A percentile compares a stretch with the other conserved stretches of the same genome.
Evolutionary conservation across 2,888 invertebrate genomes (phyloP).

Genomic region (Spialia ferax): DNA sequence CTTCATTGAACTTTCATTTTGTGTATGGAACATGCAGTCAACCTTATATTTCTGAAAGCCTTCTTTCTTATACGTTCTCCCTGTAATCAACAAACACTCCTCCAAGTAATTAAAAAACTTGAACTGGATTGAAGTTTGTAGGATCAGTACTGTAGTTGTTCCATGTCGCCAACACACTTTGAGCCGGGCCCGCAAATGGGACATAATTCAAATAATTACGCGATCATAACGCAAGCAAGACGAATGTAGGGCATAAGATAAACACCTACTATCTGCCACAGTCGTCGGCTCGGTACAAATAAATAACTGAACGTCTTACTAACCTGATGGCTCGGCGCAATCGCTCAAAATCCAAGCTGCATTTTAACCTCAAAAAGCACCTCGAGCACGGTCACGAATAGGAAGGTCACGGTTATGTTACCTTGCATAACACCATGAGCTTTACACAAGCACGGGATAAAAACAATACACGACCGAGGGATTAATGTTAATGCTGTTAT

Average conservation of each 20-base stretch:
- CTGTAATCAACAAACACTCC: background rate
- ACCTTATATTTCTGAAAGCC: constrained; percentile 1
- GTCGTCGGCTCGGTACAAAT: constrained; percentile 61
- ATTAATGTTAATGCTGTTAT: constrained; percentile 82
- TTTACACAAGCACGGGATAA: constrained; percentile 68
- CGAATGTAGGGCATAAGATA: constrained; percentile 73
- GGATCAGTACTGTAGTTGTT: constrained; percentile 7
- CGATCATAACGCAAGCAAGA: constrained; percentile 48
- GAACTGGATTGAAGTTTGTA: constrained; percentile 8
- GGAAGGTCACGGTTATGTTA: constrained; percentile 84
- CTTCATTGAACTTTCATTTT: constrained; percentile 32
- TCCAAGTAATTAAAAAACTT: background rate
- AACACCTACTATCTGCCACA: constrained; percentile 62
- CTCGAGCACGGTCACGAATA: constrained; percentile 77
- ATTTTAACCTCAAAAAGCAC: constrained; percentile 85
- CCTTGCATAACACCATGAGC: constrained; percentile 81
- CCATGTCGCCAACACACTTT: constrained; percentile 5
- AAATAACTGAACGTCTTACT: constrained; percentile 72
- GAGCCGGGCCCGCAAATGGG: constrained; percentile 32
- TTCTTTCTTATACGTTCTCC: background rate
- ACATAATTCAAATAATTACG: constrained; percentile 25
- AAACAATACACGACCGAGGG: constrained; percentile 78
- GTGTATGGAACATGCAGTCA: constrained; percentile 24
- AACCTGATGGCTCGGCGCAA: constrained; percentile 84
- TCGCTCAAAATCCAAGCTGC: constrained; percentile 83